Base-by-base conservation (phyloP, 2,113 vertebrate genomes). In the Aphelocoma coerulescens region DNA sequence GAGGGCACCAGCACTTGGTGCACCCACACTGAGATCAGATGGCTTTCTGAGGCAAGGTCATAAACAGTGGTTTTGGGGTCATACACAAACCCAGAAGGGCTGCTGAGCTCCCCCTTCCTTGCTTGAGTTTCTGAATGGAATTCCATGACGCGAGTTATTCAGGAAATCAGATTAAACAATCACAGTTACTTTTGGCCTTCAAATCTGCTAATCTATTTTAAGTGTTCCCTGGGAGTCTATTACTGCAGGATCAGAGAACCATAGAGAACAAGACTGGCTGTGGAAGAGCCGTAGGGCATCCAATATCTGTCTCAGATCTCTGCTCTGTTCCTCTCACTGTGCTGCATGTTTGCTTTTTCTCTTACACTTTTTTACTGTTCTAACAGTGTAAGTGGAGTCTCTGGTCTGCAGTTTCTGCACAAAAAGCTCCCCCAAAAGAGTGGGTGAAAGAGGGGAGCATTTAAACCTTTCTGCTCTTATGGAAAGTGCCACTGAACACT, bases 131-230 rank as follows among this genome's bases (percentile, higher is more conserved):
- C 84, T 89, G 66, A 91, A 95, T 68, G 58, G 51, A 82, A 93
- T 76, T 82, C 71, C 71, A 73, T 58, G 23, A 85, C 0, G 0
- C 16, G 77, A 79, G 32, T 75, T 91, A 72, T 61, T 72, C 1
- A 9, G 61, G 55, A 92, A 83, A 86, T 72, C 61, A 92, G 61
- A 89, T 39, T 71, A 79, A 95, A 94, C 52, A 63, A 84, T 49
- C 82, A 54, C 16, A 63, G 58, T 49, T 63, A 75, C 91, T 93
- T 88, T 2, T 51, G 69, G 93, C 58, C 66, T 96, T 91, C 89
- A 89, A 65, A 91, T 58, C 77, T 95, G 75, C 52, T 88, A 12
- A 81, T 91, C 81, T 95, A 57, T 93, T 95, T 91, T 55, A 93
- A 94, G 55, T 88, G 79, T 71, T 95, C 74, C 84, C 82, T 32